Conservation (phyloP, 1,140 invertebrate species). For the Calosoma granatense region DNA sequence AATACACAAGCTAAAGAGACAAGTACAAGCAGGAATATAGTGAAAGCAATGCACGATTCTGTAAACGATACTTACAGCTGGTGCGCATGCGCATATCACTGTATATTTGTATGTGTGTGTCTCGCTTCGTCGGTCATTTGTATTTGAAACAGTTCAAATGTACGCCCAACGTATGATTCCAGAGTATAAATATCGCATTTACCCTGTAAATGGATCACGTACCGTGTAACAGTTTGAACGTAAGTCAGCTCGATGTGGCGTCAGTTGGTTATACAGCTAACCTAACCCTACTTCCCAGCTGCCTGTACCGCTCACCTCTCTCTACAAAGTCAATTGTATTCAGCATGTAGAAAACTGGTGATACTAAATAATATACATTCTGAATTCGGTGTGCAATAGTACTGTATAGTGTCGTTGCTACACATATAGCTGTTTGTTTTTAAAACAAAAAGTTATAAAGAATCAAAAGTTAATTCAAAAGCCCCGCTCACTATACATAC, state of each 20-base stretch:
- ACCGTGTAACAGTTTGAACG: background rate
- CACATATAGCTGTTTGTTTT: no score
- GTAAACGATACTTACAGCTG: no score
- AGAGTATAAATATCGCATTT: slow-evolving; percentile 5
- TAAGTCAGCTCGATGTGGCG: background rate
- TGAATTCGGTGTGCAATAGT: background rate
- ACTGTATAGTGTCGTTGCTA: background rate
- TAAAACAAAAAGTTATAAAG: no score
- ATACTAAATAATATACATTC: background rate
- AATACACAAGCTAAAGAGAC: no score
- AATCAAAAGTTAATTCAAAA: no score
- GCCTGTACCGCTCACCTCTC: background rate
- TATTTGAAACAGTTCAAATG: background rate
- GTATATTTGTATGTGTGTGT: no score
- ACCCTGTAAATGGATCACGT: slow-evolving; percentile 5
- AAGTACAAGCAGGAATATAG: no score
- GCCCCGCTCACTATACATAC: no score
- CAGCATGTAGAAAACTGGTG: background rate
- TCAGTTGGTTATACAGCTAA: background rate
- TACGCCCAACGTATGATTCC: background rate
- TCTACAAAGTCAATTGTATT: background rate
- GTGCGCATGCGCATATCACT: no score
- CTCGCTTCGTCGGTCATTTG: no score
- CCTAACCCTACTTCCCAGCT: background rate
- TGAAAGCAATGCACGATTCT: no score